Conservation (phyloP, 2,113 vertebrate genomes). For the Otus sunia region DNA sequence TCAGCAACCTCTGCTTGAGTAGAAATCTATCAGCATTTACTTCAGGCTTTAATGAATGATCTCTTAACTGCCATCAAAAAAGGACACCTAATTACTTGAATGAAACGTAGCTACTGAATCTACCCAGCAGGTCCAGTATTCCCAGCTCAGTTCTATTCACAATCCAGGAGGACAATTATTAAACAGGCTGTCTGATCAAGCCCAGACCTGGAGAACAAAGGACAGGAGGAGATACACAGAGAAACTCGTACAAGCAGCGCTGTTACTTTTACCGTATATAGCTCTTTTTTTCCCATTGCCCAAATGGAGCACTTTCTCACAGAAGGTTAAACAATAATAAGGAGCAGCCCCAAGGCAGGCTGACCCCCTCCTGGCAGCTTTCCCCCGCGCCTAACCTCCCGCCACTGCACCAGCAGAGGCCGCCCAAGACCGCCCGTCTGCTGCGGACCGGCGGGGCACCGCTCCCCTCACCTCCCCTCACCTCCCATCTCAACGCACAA, state of each 20-base stretch:
- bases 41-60: neutral
- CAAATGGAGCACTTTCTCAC: neutral
- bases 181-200: neutral
- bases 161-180: neutral
- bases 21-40: neutral
- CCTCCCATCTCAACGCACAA: accelerated
- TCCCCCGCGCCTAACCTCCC: neutral
- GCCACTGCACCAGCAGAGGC: neutral
- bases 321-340: neutral
- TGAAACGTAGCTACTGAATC: neutral
- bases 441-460: neutral
- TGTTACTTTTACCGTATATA: neutral
- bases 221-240: neutral
- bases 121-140: neutral
- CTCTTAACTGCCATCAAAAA: neutral
- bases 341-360: accelerated
- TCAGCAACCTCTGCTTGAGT: neutral
- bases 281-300: neutral
- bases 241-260: accelerated
- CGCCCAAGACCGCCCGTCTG: neutral
- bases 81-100: neutral
- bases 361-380: neutral
- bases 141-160: neutral
- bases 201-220: neutral
- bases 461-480: neutral